Evolutionary conservation across 2,113 vertebrate species (phyloP), one percentile per base, ranked within the genome.

Genomic region (Brachyhypopomus gauderio): DNA sequence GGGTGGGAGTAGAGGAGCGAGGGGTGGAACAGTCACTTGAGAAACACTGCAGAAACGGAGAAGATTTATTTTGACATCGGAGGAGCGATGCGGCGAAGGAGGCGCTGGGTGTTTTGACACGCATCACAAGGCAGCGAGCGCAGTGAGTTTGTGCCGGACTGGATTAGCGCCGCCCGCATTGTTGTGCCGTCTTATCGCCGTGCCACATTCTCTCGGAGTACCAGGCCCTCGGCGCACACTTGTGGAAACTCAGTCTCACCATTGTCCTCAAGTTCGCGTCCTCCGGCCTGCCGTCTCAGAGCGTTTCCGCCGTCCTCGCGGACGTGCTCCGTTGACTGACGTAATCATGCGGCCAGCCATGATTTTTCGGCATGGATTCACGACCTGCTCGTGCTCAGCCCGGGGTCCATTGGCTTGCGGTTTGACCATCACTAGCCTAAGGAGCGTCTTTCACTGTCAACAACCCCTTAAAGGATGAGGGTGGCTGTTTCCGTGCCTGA

Each of bases 121-220:
- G 84, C 66, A 78, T 80, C 78, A 80, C 67, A 75, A 79, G 74
- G 77, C 48, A 79, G 78, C 78, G 64, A 66, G 64, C 12, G 48
- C 58, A 83, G 84, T 66, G n/a, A 64, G 75, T 79, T 72, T 78
- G 73, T 78, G 80, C 83, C 82, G 78, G 78, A 76, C 77, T 73
- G 86, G 87, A 88, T 88, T 88, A 88, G 52, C 34, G 67, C 55
- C 56, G 76, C 19, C 58, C 48, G 70, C 78, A 83, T 85, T 88
- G 84, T 84, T 84, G 75, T 67, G 64, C 69, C 62, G 78, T 76
- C 83, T 88, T 88, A 88, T 88, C 87, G 52, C 78, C 30, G 55
- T 80, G 80, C 81, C 86, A 86, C 87, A 87, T 86, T 87, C 87
- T 75, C 79, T 67, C 64, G 19, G 52, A 48, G 72, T 80, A 75